A percentile compares a stretch with the other conserved stretches of the same genome.
These are phyloP conservation scores for Ondatra zibethicus DNA, from an alignment of 2,113 vertebrate genomes.

Conservation along the genomic window DNA sequence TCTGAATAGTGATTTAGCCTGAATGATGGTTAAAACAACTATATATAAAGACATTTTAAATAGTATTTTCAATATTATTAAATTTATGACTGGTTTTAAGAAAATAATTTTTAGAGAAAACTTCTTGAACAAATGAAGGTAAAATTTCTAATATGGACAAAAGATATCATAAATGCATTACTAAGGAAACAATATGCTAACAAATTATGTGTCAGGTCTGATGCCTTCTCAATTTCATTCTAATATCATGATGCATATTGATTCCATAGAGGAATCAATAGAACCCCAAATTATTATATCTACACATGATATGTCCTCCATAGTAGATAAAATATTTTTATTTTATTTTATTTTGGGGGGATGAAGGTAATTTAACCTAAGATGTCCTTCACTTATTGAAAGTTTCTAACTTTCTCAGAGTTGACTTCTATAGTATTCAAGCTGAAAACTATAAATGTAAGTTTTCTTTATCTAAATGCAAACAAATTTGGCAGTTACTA, in stretches of 20 bases:
- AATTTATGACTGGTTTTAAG: not conserved
- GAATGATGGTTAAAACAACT: conserved; percentile 23
- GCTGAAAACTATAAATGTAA: not conserved
- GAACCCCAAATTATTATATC: not conserved
- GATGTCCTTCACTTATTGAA: not conserved
- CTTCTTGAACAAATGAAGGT: conserved; percentile 33
- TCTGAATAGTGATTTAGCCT: not conserved
- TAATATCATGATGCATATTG: not conserved
- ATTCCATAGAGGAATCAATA: not conserved
- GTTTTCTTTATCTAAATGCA: not conserved
- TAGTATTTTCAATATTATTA: conserved; percentile 31
- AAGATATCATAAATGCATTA: not conserved
- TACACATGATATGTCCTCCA: not conserved
- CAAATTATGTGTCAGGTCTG: not conserved
- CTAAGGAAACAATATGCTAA: not conserved
- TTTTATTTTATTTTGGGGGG: not conserved
- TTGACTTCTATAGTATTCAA: not conserved
- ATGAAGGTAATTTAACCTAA: not conserved
- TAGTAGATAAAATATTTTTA: not conserved
- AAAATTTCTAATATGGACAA: not conserved
- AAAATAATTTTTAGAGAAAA: not conserved
- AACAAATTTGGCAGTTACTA: not conserved
- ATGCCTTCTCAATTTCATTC: not conserved
- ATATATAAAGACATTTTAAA: not conserved
- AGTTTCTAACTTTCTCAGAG: not conserved